Evolutionary conservation across 1,140 invertebrate species (phyloP).

Genomic region (Drosophila rufa): DNA sequence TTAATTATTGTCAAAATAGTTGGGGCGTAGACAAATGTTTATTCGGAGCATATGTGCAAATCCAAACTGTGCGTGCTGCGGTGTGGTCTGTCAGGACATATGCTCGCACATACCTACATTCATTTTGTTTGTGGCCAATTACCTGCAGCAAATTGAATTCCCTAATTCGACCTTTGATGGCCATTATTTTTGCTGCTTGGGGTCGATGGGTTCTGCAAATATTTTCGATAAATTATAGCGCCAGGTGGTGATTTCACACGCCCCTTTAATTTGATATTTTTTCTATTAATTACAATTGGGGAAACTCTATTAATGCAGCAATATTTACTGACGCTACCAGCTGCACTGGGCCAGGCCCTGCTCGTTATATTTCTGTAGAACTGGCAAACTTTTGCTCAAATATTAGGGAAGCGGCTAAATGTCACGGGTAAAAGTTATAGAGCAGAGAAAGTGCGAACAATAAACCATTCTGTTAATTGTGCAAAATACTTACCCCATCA

Average conservation of each 20-base stretch:
- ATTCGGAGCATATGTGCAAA: constrained; percentile 25
- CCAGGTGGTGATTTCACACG: constrained; percentile 10
- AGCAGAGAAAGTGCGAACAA: constrained; percentile 26
- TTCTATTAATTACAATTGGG: neutral
- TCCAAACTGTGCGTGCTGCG: constrained; percentile 34
- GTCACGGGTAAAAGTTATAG: neutral
- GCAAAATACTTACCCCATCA: neutral
- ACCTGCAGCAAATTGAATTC: constrained; percentile 36
- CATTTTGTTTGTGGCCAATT: constrained; percentile 52
- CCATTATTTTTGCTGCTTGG: constrained; percentile 4
- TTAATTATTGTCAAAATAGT: constrained; percentile 55
- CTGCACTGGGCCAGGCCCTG: constrained; percentile 2
- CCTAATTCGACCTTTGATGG: constrained; percentile 1
- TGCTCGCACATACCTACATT: constrained; percentile 16
- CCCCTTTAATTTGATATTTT: neutral
- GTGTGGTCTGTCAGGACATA: constrained; percentile 1
- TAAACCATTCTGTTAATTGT: constrained; percentile 25
- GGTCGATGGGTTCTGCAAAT: constrained; percentile 9
- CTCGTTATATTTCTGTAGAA: constrained; percentile 6
- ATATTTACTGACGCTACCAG: neutral
- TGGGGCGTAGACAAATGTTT: constrained; percentile 48
- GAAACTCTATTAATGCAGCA: neutral
- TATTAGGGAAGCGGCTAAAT: neutral
- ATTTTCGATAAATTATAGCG: constrained; percentile 13
- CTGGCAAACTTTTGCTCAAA: neutral